Base-by-base conservation (phyloP, 2,797 vertebrate genomes). In the Malurus leucopterus region DNA sequence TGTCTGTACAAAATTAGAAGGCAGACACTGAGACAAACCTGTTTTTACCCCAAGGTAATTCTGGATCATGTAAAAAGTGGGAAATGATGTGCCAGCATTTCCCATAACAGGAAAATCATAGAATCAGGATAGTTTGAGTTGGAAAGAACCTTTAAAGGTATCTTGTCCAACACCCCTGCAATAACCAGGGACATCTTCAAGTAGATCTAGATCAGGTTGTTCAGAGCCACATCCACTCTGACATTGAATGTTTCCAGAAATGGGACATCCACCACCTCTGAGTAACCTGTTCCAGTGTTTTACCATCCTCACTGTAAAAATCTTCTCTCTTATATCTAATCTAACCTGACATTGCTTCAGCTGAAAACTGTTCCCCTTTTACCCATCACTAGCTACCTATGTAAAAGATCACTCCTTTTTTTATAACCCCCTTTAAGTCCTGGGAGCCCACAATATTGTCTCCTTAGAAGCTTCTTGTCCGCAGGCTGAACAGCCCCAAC, bases 1-100 rank as follows among this genome's bases (percentile, higher is more conserved):
- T 72, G 86, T 74, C 70, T 81, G 36, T 63, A 29, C 85, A 70
- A 84, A 92, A 91, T 91, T 88, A 81, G 89, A 93, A 92, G 65
- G 81, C 81, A 93, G 73, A 82, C 80, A 68, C 53, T 3, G 32
- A 95, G 68, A 86, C 22, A 78, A 70, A 64, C 46, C 84, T 76
- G 50, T 34, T 86, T 92, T 83, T 53, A 76, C 62, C 83, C 46
- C 57, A 65, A 68, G 74, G 70, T 85, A 82, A 79, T 91, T 81
- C 67, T 82, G 78, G 68, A 88, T 73, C 44, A 6, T 67, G 61
- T 80, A 41, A 38, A 54, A 86, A 86, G 46, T 50, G n/a, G 47
- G 79, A 79, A 41, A 7, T 77, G 76, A 92, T 9, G 5, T 69
- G 83, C 62, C 64, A 89, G 77, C 36, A 3, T 54, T 95, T 94